Base-by-base conservation (phyloP, 1,140 invertebrate genomes). In the Ceratitis capitata region DNA sequence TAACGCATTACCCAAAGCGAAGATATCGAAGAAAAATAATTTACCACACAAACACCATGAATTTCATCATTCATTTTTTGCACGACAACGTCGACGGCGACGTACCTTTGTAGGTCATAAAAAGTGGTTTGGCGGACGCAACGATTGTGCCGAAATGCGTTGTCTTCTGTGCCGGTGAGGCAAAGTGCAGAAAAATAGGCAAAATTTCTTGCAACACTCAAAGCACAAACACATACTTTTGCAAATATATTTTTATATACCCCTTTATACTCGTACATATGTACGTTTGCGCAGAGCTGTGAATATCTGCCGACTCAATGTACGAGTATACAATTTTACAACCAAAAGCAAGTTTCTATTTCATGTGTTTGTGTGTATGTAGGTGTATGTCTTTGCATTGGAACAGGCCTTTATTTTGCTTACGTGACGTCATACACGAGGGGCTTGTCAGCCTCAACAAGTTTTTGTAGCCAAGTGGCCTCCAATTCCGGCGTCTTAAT, bases 341-440 rank as follows among this genome's bases (percentile, higher is more conserved):
- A n/a, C n/a, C n/a, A 64, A 32, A 12, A 32, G n/a, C n/a, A n/a
- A n/a, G 10, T 26, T 64, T 32, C 7, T 56, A 9, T 19, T 56
- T 3, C 61, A 64, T n/a, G 32, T 3, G 19, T 45, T 23, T 10
- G 2, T 23, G 19, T 42, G 4, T 23, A 23, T 69, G 32, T 42
- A n/a, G 10, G 23, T 64, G 29, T 32, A 69, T 19, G n/a, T 69
- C 19, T 23, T 9, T 26, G 19, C 39, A 45, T 14, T 45, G 9
- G 64, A 47, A 9, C 69, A 78, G 39, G 42, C n/a, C 26, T 42
- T 78, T 78, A 45, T 47, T 78, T 19, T 56, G 61, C 69, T 78
- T 78, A 78, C 69, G 69, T 78, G 69, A 78, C 69, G 69, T 78
- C 69, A 78, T 26, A 45, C 69, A 78, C 69, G 69, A 78, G 69